phyloP scores from a whole-genome alignment of 2,888 invertebrate genomes.

The Asteroscopus sphinx region DNA sequence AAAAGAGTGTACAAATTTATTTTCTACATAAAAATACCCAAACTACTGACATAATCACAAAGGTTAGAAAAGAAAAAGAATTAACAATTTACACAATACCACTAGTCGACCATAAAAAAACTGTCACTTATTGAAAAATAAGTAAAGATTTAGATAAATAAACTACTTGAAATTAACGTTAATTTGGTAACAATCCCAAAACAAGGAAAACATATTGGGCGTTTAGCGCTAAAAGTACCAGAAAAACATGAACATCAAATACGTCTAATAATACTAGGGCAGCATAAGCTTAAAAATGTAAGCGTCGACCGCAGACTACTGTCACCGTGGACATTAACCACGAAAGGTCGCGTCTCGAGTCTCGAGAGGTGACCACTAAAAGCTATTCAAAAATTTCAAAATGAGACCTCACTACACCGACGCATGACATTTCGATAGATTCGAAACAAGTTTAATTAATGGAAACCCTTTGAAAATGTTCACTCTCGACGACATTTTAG shows the following conservation, averaged over 20 bases:
- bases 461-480: slow-evolving; percentile 12
- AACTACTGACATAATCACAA: too few relatives aligned
- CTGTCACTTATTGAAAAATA: too few relatives aligned
- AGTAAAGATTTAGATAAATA: too few relatives aligned
- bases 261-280: slow-evolving; percentile 20
- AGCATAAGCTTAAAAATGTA: slow-evolving; percentile 36
- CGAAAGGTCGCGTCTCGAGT: slow-evolving; percentile 40
- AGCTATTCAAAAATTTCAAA: slow-evolving; percentile 53
- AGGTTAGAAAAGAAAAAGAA: too few relatives aligned
- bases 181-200: too few relatives aligned
- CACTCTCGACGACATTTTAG: too few relatives aligned
- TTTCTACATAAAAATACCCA: too few relatives aligned
- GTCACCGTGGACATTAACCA: slow-evolving; percentile 35
- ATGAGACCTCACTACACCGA: slow-evolving; percentile 19
- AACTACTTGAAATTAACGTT: too few relatives aligned
- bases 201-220: neutral
- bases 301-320: slow-evolving; percentile 40
- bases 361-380: slow-evolving; percentile 49
- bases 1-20: too few relatives aligned
- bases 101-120: too few relatives aligned
- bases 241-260: slow-evolving; percentile 4
- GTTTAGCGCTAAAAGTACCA: slow-evolving; percentile 1
- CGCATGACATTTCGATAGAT: slow-evolving; percentile 27
- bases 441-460: slow-evolving; percentile 43
- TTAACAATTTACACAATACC: too few relatives aligned